Percentiles rank a stretch among this genome's conserved stretches.
Evolutionary conservation across 2,888 invertebrate genomes (phyloP).

Genomic region (Hyposoter didymator): DNA sequence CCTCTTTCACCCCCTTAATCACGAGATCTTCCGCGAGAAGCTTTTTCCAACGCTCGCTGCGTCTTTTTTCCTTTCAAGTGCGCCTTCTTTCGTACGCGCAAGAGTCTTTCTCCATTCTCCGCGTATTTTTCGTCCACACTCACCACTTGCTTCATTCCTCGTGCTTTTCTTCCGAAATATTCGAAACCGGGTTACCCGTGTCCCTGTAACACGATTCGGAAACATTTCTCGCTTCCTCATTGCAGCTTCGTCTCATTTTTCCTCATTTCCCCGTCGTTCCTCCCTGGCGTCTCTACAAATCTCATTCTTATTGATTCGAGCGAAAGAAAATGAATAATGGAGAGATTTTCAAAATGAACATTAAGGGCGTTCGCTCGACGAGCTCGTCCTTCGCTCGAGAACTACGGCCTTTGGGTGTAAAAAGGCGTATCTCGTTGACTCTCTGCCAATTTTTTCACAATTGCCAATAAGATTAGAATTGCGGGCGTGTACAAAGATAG

Average conservation of each 20-base stretch:
- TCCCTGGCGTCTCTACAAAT: neutral
- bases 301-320: neutral
- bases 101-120: conserved; percentile 3
- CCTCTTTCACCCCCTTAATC: conserved; percentile 46
- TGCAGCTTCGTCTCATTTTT: neutral
- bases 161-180: neutral
- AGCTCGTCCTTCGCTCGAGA: neutral
- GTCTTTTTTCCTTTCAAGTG: conserved; percentile 42
- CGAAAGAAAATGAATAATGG: neutral
- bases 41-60: conserved; percentile 32
- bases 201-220: neutral
- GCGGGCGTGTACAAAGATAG: neutral
- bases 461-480: neutral
- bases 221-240: neutral
- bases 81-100: conserved; percentile 25
- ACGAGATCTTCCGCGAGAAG: conserved; percentile 38
- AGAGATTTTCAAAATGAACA: neutral
- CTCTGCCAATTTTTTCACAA: neutral
- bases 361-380: neutral
- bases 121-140: neutral
- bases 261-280: neutral
- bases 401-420: neutral
- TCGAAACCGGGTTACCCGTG: neutral
- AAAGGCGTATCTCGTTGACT: neutral
- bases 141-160: neutral